Evolutionary conservation across 2,797 vertebrate genomes (phyloP).

Genomic region (Macropus fuliginosus): DNA sequence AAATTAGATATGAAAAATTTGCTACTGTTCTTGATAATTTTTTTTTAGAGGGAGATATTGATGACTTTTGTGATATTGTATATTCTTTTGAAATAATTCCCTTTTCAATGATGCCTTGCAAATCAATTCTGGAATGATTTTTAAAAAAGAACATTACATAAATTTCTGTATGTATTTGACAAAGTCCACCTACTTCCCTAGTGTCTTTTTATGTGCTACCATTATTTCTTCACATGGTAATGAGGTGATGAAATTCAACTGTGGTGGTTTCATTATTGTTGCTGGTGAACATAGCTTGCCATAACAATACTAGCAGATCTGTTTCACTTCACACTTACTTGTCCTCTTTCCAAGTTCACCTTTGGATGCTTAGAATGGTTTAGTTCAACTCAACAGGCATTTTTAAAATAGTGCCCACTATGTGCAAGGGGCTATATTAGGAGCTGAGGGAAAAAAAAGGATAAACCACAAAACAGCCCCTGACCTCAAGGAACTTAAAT

Average conservation of each 20-base stretch:
- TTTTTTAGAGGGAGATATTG: too few relatives aligned
- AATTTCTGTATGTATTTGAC: neutral
- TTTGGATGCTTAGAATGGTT: neutral
- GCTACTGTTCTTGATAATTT: too few relatives aligned
- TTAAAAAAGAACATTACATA: neutral
- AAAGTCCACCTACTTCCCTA: neutral
- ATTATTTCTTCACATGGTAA: neutral
- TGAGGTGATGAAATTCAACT: neutral
- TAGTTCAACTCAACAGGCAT: neutral
- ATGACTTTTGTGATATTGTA: too few relatives aligned
- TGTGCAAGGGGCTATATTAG: neutral
- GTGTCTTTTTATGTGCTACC: neutral
- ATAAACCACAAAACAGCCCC: neutral
- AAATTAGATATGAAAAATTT: too few relatives aligned
- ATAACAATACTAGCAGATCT: neutral
- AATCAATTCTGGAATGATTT: neutral
- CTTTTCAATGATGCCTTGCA: too few relatives aligned
- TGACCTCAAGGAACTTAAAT: neutral
- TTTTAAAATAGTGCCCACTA: neutral
- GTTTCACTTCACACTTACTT: neutral
- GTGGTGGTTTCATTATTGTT: neutral
- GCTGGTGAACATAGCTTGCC: neutral
- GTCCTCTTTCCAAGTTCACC: neutral
- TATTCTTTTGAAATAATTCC: too few relatives aligned
- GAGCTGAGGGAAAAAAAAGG: neutral